Percentiles rank a stretch among this genome's conserved stretches.
Evolutionary conservation across 1,140 invertebrate genomes (phyloP).

Genomic region (Solen grandis): DNA sequence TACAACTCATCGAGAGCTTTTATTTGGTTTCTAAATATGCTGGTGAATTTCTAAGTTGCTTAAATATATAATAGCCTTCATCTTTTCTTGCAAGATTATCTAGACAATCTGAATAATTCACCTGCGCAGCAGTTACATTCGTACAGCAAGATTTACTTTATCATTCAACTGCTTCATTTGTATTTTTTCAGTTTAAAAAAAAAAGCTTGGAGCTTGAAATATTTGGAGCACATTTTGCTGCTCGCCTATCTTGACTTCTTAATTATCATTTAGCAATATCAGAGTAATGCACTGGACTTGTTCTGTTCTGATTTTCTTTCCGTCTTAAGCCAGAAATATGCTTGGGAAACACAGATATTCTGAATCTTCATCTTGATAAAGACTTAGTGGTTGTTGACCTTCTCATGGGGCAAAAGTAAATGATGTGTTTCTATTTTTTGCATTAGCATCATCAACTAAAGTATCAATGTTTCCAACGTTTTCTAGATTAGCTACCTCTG

Average conservation of each 20-base stretch:
- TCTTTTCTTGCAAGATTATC: slow-evolving; percentile 56
- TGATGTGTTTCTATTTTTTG: slow-evolving; percentile 18
- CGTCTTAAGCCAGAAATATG: slow-evolving; percentile 49
- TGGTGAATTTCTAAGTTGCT: too few relatives aligned
- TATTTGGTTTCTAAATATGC: slow-evolving; percentile 48
- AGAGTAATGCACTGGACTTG: slow-evolving; percentile 47
- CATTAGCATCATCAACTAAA: slow-evolving; percentile 30
- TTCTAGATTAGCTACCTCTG: slow-evolving; percentile 18
- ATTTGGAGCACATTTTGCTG: slow-evolving; percentile 30
- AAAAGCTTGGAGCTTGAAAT: slow-evolving; percentile 29
- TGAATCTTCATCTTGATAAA: slow-evolving; percentile 42
- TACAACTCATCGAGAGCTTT: slow-evolving; percentile 52
- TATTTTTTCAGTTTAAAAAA: slow-evolving; percentile 53
- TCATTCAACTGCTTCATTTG: too few relatives aligned
- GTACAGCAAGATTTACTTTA: slow-evolving; percentile 52
- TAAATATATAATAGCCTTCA: slow-evolving; percentile 63
- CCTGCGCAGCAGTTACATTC: slow-evolving; percentile 54
- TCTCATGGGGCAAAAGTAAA: slow-evolving; percentile 55
- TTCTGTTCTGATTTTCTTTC: slow-evolving; percentile 22
- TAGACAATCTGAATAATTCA: slow-evolving; percentile 9
- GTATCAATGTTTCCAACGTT: slow-evolving; percentile 46
- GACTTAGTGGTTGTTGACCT: slow-evolving; percentile 48
- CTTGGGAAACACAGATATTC: slow-evolving; percentile 45
- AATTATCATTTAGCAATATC: slow-evolving; percentile 53
- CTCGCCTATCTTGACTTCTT: too few relatives aligned